Conservation (phyloP, 2,113 vertebrate species). For the Pelmatolapia mariae region DNA sequence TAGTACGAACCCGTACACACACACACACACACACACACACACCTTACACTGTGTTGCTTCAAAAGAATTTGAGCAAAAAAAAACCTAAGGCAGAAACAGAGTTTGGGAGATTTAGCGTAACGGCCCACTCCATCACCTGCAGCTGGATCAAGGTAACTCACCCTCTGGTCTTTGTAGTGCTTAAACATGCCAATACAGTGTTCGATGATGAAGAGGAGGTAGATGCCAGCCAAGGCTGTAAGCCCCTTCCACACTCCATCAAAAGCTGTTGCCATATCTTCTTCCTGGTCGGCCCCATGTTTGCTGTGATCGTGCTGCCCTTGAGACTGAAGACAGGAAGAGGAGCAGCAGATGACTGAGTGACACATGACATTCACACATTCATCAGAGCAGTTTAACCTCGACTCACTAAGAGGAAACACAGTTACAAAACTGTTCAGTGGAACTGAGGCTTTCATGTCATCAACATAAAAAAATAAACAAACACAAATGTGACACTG, state of each 20-base stretch:
- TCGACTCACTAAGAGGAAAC: not conserved
- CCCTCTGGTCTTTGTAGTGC: slow-evolving; percentile 87
- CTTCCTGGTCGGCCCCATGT: not conserved
- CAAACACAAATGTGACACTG: not conserved
- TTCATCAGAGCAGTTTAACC: not conserved
- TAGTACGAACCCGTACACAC: no score
- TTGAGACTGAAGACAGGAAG: slow-evolving; percentile 75
- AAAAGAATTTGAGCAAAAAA: not conserved
- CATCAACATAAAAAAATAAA: not conserved
- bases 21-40: not conserved
- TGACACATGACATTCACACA: not conserved
- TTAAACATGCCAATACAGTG: slow-evolving; percentile 96
- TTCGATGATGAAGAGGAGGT: slow-evolving; percentile 95
- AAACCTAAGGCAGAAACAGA: not conserved
- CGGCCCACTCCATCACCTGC: not conserved
- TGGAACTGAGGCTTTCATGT: not conserved
- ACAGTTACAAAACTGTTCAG: not conserved
- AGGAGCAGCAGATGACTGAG: not conserved
- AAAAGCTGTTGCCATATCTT: slow-evolving; percentile 73
- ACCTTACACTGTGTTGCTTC: not conserved
- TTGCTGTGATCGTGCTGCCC: slow-evolving; percentile 82
- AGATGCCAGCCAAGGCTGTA: slow-evolving; percentile 90
- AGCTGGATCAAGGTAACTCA: slow-evolving; percentile 29
- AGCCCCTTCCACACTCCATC: slow-evolving; percentile 95
- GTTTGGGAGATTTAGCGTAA: not conserved